Evolutionary conservation across 2,888 invertebrate species (phyloP).

Genomic region (Hyppa rectilinea): DNA sequence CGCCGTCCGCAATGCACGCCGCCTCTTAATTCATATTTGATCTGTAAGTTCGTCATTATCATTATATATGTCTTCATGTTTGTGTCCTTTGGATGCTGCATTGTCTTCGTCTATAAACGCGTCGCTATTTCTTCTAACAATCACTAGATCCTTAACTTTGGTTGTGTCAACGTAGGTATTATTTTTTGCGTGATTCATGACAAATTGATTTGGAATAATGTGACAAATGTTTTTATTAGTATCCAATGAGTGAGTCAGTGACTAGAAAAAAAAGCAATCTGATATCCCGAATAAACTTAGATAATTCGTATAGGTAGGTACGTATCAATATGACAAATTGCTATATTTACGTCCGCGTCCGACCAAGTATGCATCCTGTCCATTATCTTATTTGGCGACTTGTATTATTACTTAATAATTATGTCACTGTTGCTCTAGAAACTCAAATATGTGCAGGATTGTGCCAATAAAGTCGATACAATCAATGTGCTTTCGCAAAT

Average conservation of each 20-base stretch:
- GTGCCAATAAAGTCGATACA: constrained; percentile 40
- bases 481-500: constrained; percentile 54
- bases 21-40: constrained; percentile 66
- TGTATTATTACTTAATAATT: constrained; percentile 48
- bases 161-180: not conserved
- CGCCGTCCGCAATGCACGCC: constrained; percentile 62
- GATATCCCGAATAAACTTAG: constrained; percentile 16
- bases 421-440: constrained; percentile 41
- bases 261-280: constrained; percentile 35
- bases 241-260: constrained; percentile 45
- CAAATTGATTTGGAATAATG: constrained; percentile 31
- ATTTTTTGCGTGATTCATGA: constrained; percentile 47
- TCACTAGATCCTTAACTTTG: constrained; percentile 24
- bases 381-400: constrained; percentile 21
- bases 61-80: constrained; percentile 60
- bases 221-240: constrained; percentile 39
- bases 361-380: constrained; percentile 16
- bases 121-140: constrained; percentile 21
- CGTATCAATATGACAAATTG: constrained; percentile 15
- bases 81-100: constrained; percentile 40
- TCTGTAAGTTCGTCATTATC: constrained; percentile 60
- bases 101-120: constrained; percentile 55
- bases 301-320: not conserved
- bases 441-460: constrained; percentile 36
- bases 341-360: constrained; percentile 21